These are phyloP conservation scores for Scolanthus callimorphus DNA, from an alignment of 92 coral and sea anemone genomes.

Conservation along the genomic window DNA sequence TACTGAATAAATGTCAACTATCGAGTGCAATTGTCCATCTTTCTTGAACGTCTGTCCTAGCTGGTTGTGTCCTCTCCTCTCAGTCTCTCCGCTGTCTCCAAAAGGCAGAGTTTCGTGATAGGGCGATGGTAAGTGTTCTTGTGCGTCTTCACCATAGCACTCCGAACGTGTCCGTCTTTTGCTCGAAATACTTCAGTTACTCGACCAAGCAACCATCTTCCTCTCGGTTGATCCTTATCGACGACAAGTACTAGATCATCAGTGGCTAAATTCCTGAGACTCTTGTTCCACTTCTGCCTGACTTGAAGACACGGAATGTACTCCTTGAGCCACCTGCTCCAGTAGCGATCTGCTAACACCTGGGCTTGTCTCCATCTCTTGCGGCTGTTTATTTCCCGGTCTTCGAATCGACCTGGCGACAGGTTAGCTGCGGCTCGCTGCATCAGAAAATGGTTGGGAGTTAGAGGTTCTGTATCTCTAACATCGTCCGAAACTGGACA, in stretches of 20 bases:
- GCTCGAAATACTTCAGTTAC: conserved; percentile 43
- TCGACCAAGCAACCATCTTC: conserved; percentile 53
- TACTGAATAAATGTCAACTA: conserved; percentile 12
- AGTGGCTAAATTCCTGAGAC: conserved; percentile 19
- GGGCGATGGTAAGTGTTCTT: conserved; percentile 13
- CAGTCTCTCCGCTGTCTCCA: conserved; percentile 9
- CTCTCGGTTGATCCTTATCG: conserved; percentile 35
- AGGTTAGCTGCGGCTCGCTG: conserved; percentile 3
- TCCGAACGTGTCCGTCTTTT: conserved; percentile 39
- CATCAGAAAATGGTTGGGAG: conserved; percentile 37
- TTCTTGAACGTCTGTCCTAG: too few species aligned
- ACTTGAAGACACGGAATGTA: conserved; percentile 47
- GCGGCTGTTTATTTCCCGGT: conserved; percentile 17
- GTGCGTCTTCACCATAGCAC: conserved; percentile 42
- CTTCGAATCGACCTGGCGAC: conserved; percentile 42
- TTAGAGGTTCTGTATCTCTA: conserved; percentile 27
- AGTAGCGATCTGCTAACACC: conserved; percentile 50
- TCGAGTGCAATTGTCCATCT: neutral
- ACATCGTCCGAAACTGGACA: conserved; percentile 24
- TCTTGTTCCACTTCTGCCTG: conserved; percentile 40
- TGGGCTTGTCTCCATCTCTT: conserved; percentile 34
- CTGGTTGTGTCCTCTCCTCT: neutral
- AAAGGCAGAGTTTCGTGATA: conserved; percentile 43
- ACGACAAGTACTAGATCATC: conserved; percentile 44
- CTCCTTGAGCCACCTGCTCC: conserved; percentile 47